These are phyloP conservation scores for Patella caerulea DNA, from an alignment of 2,888 invertebrate genomes.

Conservation along the genomic window DNA sequence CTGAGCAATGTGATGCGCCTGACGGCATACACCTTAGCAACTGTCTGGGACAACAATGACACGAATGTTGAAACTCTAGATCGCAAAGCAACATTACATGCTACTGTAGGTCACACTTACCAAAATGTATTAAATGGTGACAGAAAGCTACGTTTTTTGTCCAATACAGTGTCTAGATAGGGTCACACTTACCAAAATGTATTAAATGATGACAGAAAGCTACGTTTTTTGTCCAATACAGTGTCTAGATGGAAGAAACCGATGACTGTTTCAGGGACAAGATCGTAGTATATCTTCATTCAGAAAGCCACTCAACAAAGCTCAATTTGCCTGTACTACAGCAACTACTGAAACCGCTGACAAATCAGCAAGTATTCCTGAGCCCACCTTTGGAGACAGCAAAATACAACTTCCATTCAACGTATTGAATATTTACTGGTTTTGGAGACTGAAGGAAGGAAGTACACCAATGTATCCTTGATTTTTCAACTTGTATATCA, in stretches of 20 bases:
- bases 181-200: constrained; percentile 22
- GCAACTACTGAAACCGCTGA: not conserved
- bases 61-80: constrained; percentile 20
- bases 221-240: not conserved
- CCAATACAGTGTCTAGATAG: too few relatives aligned
- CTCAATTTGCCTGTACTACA: not conserved
- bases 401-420: too few relatives aligned
- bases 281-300: not conserved
- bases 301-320: not conserved
- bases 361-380: too few relatives aligned
- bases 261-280: not conserved
- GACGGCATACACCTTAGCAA: constrained; percentile 14
- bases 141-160: too few relatives aligned
- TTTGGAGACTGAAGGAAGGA: too few relatives aligned
- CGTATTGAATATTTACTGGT: too few relatives aligned
- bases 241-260: not conserved
- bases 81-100: constrained; percentile 11
- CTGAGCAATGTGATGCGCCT: constrained; percentile 14
- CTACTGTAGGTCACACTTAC: too few relatives aligned
- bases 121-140: too few relatives aligned
- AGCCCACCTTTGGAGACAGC: too few relatives aligned
- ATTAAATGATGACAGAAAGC: not conserved
- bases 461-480: too few relatives aligned
- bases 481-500: too few relatives aligned
- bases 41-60: constrained; percentile 27